Conservation (phyloP, 1,140 invertebrate genomes). For the Paraescarpia echinospica region DNA sequence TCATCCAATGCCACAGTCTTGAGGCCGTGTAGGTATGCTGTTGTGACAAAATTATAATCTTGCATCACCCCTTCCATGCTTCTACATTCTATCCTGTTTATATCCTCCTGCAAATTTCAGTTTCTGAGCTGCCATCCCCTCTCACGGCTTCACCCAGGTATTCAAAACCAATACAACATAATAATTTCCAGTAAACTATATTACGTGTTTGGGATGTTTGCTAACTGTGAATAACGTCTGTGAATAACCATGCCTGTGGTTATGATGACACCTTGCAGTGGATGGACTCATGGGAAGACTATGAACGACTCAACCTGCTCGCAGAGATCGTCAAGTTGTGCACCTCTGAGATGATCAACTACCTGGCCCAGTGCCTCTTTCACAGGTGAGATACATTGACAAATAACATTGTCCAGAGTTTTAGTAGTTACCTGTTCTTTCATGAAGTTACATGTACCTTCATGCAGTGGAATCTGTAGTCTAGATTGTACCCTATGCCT, state of each 20-base stretch:
- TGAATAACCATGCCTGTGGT: not conserved
- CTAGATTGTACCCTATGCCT: too few species aligned
- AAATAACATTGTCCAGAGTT: not conserved
- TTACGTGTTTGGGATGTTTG: not conserved
- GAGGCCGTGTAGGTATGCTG: too few species aligned
- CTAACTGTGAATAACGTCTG: too few species aligned
- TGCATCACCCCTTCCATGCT: too few species aligned
- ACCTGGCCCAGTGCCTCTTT: slow-evolving; percentile 31
- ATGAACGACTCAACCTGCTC: slow-evolving; percentile 45
- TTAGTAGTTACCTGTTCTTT: slow-evolving; percentile 43
- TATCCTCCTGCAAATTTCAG: too few species aligned
- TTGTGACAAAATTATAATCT: too few species aligned
- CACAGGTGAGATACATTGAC: slow-evolving; percentile 17
- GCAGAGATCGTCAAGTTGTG: slow-evolving; percentile 45
- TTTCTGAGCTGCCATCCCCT: too few species aligned
- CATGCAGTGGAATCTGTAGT: too few species aligned
- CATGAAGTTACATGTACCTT: slow-evolving; percentile 21
- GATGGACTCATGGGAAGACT: slow-evolving; percentile 45
- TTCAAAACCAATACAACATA: too few species aligned
- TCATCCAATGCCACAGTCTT: too few species aligned
- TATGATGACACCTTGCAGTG: slow-evolving; percentile 35
- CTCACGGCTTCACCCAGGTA: too few species aligned
- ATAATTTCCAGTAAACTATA: not conserved
- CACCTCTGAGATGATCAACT: slow-evolving; percentile 39
- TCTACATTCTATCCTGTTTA: too few species aligned